Conservation (phyloP, 1,140 invertebrate genomes). For the Caenorhabditis latens region DNA sequence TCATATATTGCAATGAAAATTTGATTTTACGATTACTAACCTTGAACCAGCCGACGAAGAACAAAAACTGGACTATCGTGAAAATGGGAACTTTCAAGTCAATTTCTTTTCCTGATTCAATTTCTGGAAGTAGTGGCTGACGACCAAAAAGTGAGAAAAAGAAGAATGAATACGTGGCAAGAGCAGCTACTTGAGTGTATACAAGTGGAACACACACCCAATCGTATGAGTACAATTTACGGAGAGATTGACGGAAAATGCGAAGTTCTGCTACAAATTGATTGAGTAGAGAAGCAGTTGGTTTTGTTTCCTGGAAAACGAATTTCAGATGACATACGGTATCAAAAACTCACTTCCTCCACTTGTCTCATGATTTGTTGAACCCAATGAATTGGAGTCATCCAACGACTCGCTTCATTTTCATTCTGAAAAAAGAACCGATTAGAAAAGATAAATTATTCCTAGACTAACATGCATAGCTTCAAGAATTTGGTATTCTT, state of each 20-base stretch:
- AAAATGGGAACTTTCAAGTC: slow-evolving; percentile 59
- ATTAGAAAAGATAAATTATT: not conserved
- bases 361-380: slow-evolving; percentile 58
- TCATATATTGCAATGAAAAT: too few relatives aligned
- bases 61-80: slow-evolving; percentile 61
- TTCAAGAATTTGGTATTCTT: slow-evolving; percentile 78
- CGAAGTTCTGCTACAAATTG: slow-evolving; percentile 51
- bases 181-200: slow-evolving; percentile 63
- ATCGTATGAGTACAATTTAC: slow-evolving; percentile 59
- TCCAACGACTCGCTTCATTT: slow-evolving; percentile 51
- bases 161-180: slow-evolving; percentile 64
- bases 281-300: slow-evolving; percentile 54
- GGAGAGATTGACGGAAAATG: slow-evolving; percentile 56
- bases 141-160: slow-evolving; percentile 62
- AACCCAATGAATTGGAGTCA: slow-evolving; percentile 61
- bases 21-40: not conserved
- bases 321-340: not conserved
- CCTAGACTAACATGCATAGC: slow-evolving; percentile 3
- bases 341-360: not conserved
- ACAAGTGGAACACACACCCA: slow-evolving; percentile 65
- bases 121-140: slow-evolving; percentile 60
- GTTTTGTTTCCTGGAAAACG: slow-evolving; percentile 59
- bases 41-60: slow-evolving; percentile 63
- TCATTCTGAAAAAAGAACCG: not conserved
- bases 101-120: slow-evolving; percentile 60